phyloP scores from a whole-genome alignment of 2,888 invertebrate genomes.

The Andrena trimmerana region DNA sequence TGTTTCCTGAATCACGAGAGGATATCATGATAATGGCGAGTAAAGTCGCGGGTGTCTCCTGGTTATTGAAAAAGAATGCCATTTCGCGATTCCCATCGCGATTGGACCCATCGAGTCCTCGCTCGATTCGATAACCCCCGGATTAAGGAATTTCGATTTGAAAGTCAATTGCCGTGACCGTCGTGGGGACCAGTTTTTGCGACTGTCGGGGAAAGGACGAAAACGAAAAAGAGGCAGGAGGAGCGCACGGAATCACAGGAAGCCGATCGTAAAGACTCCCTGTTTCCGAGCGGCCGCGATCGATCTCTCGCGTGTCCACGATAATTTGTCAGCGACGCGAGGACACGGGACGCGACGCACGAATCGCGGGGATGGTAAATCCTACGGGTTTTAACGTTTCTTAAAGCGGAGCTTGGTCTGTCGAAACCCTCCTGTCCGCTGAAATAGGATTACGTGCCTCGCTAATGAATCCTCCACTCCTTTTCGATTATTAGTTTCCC shows the following conservation, averaged over 20 bases:
- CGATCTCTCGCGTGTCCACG: constrained; percentile 41
- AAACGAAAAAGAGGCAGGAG: background rate
- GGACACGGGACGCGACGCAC: background rate
- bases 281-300: constrained; percentile 18
- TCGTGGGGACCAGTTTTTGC: constrained; percentile 55
- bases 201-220: constrained; percentile 13
- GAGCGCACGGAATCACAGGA: background rate
- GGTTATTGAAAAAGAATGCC: background rate
- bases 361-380: background rate
- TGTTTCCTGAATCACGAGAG: constrained; percentile 3
- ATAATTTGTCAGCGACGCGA: constrained; percentile 41
- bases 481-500: constrained; percentile 1
- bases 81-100: background rate
- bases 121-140: constrained; percentile 34
- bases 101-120: background rate
- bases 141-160: constrained; percentile 53
- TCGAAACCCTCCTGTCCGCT: constrained; percentile 14
- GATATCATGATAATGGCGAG: background rate
- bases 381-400: background rate
- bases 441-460: constrained; percentile 17
- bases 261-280: constrained; percentile 22
- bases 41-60: background rate
- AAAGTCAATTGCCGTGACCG: constrained; percentile 47
- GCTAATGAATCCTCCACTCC: constrained; percentile 8
- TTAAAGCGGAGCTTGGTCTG: constrained; percentile 23